A percentile compares a stretch with the other conserved stretches of the same genome.
Evolutionary conservation across 2,888 invertebrate genomes (phyloP).

Genomic region (Drosophila testacea): DNA sequence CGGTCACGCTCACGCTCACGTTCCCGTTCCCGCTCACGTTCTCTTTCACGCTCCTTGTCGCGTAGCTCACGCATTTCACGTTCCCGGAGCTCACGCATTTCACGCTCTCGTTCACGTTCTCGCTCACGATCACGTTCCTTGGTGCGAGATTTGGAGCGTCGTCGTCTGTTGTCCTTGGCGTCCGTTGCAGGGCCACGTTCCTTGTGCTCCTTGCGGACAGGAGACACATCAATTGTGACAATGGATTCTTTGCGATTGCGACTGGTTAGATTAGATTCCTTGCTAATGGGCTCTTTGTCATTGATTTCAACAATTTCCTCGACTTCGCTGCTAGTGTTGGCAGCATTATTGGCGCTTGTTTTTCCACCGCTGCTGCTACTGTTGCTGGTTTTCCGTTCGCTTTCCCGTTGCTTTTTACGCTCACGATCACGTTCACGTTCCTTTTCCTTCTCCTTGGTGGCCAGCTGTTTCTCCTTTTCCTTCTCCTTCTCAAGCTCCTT

Average conservation of each 20-base stretch:
- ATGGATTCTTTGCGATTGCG: conserved; percentile 60
- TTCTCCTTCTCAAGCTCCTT: conserved; percentile 86
- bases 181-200: conserved; percentile 60
- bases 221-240: conserved; percentile 69
- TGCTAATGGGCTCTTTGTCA: conserved; percentile 54
- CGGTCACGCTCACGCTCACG: conserved; percentile 77
- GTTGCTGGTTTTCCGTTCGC: conserved; percentile 77
- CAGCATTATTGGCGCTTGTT: background rate
- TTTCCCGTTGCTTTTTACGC: conserved; percentile 83
- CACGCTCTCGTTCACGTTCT: conserved; percentile 86
- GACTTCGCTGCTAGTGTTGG: conserved; percentile 31
- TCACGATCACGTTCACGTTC: conserved; percentile 84
- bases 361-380: conserved; percentile 65
- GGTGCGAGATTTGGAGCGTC: conserved; percentile 83
- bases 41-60: conserved; percentile 76
- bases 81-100: conserved; percentile 85
- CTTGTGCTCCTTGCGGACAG: conserved; percentile 82
- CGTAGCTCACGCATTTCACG: conserved; percentile 85
- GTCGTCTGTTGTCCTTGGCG: conserved; percentile 65
- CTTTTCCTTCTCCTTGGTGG: conserved; percentile 85
- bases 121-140: conserved; percentile 86
- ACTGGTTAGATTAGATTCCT: conserved; percentile 10
- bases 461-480: conserved; percentile 80
- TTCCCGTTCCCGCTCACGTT: conserved; percentile 83
- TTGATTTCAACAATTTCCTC: conserved; percentile 70